Percentiles rank a stretch among this genome's conserved stretches.
phyloP scores from a whole-genome alignment of 2,888 invertebrate species.

The Agonopterix arenella region DNA sequence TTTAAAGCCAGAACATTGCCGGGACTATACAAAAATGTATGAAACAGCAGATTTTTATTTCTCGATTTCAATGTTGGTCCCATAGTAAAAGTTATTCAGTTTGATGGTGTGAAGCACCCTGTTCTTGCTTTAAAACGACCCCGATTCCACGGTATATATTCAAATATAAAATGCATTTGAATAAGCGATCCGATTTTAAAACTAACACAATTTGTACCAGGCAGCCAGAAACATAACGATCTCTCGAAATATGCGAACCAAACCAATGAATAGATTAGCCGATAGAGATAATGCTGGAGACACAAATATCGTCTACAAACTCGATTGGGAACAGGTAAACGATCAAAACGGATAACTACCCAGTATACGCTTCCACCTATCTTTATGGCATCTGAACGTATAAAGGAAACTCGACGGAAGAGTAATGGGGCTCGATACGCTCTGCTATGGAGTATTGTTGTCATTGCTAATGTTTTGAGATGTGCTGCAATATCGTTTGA shows the following conservation, averaged over 20 bases:
- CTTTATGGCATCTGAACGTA: slow-evolving; percentile 66
- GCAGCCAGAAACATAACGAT: too few species aligned
- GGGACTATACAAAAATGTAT: too few species aligned
- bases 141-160: too few species aligned
- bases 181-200: too few species aligned
- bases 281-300: slow-evolving; percentile 5
- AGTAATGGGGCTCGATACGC: slow-evolving; percentile 64
- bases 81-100: too few species aligned
- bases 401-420: slow-evolving; percentile 61
- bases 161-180: too few species aligned
- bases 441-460: slow-evolving; percentile 46
- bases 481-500: slow-evolving; percentile 43
- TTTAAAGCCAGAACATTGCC: too few species aligned
- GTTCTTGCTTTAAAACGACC: too few species aligned
- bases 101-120: too few species aligned
- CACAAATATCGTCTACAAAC: slow-evolving; percentile 39
- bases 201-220: too few species aligned
- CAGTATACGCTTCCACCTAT: slow-evolving; percentile 45
- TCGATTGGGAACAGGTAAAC: slow-evolving; percentile 52
- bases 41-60: too few species aligned
- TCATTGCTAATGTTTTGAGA: slow-evolving; percentile 34
- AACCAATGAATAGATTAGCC: background rate
- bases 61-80: too few species aligned
- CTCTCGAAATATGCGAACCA: background rate
- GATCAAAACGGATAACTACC: slow-evolving; percentile 51